Base-by-base conservation (phyloP, 2,113 vertebrate species). In the Calonectris borealis region DNA sequence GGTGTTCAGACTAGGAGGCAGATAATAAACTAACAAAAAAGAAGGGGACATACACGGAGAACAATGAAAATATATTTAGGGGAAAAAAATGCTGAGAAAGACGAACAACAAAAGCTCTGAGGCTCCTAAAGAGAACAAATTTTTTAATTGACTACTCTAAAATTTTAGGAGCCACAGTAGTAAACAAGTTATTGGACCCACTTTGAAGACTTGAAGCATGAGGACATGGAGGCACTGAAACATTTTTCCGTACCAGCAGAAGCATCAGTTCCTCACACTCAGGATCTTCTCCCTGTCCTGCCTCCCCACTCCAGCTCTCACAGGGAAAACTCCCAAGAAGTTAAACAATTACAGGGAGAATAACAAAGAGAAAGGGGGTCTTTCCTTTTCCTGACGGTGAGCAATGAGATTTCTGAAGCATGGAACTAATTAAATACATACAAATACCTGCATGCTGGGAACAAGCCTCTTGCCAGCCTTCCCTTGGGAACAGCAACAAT, bases 71-170 rank as follows among this genome's bases (percentile, higher is more conserved):
- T 8, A 62, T 3, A 44, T 48, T 70, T 26, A 68, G 8, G 26
- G 44, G 3, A 10, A 6, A 2, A 17, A 84, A 78, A 49, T 38
- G 3, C 16, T 69, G 25, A 52, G 44, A 85, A 60, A 79, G 22
- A 22, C 0, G 4, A 77, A 51, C 31, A 34, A 60, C 13, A 57
- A 90, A 83, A 77, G 7, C 22, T 79, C 24, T 10, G 31, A 69
- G 21, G 57, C 4, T 70, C 25, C 87, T 66, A 87, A 70, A 89
- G 24, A 68, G 7, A 65, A 48, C 0, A 0, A 5, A 9, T 42
- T 26, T 75, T 86, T 82, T 20, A 78, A 72, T 34, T 34, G 36
- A 13, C 36, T 58, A 60, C 18, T 25, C 27, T 61, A 88, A 73
- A 64, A 90, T 61, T 82, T 60, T 61, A 80, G 61, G 13, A 72